These are phyloP conservation scores for Carapus acus DNA, from an alignment of 2,797 vertebrate species.

Conservation along the genomic window DNA sequence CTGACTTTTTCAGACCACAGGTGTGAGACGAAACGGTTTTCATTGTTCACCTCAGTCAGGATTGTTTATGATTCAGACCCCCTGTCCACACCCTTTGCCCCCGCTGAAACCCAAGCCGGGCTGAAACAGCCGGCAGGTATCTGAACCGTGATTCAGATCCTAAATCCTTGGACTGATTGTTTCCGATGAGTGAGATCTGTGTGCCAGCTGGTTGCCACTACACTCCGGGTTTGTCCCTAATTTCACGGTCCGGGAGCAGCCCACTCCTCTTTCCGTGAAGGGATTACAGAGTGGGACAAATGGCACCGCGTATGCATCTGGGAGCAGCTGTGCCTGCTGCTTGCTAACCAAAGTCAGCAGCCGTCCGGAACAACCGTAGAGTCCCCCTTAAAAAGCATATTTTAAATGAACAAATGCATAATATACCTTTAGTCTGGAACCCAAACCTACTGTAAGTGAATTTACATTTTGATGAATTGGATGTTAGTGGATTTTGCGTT, in stretches of 20 bases:
- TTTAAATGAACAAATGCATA: not conserved
- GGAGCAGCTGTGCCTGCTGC: slow-evolving; percentile 72
- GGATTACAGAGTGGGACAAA: slow-evolving; percentile 71
- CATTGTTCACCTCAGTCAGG: slow-evolving; percentile 7
- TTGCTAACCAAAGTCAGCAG: slow-evolving; percentile 39
- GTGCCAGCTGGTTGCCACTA: slow-evolving; percentile 61
- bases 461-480: too few species aligned
- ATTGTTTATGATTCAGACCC: slow-evolving; percentile 23
- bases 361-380: slow-evolving; percentile 33
- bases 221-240: slow-evolving; percentile 65
- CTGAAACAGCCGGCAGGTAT: slow-evolving; percentile 48
- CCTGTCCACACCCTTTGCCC: slow-evolving; percentile 20
- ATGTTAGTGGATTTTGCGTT: too few species aligned
- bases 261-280: slow-evolving; percentile 57
- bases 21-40: slow-evolving; percentile 18
- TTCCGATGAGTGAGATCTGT: slow-evolving; percentile 68
- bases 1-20: slow-evolving; percentile 28
- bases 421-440: slow-evolving; percentile 5
- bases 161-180: slow-evolving; percentile 66
- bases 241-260: slow-evolving; percentile 65
- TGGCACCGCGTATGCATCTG: slow-evolving; percentile 72
- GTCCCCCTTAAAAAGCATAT: slow-evolving; percentile 19
- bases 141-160: slow-evolving; percentile 46
- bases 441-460: too few species aligned
- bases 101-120: slow-evolving; percentile 37